Base-by-base conservation (phyloP, 2,113 vertebrate species). In the Charadrius vociferus region DNA sequence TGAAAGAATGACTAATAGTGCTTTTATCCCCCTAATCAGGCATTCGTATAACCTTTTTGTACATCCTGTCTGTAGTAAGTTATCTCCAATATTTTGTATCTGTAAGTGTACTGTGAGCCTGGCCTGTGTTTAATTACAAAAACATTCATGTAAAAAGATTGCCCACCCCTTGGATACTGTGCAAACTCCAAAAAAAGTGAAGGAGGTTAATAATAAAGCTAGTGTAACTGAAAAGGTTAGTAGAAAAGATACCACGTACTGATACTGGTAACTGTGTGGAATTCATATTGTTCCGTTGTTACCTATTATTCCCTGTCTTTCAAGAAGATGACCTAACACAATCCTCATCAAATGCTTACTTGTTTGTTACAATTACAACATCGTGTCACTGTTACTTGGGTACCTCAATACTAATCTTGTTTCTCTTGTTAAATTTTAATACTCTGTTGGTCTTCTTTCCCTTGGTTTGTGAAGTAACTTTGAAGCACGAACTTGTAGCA, bases 361-460 rank as follows among this genome's bases (percentile, higher is more conserved):
- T 88, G 13, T 63, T 75, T 2, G 0, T 63, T 58, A 18, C 10
- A 61, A 4, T 75, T 67, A 6, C 30, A 68, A 0, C 0, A 0
- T n/a, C 1, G 0, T 47, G 43, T 47, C 17, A 2, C 26, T 71
- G 14, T 55, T 52, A 10, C 21, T 18, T 68, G 62, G 12, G 3
- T 52, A n/a, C 45, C 45, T 72, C 49, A 34, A 20, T 12, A 9
- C 6, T 45, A 19, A 17, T 59, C 32, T 81, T 2, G 0, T 27
- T 14, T 62, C 14, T 77, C 32, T 67, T 30, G 16, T n/a, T 67
- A 39, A 32, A 73, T 75, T 55, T n/a, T 50, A 17, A 37, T 14
- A 21, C 14, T 23, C n/a, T 52, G 3, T 32, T 21, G 11, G 24
- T 24, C 27, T 6, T 59, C 34, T 47, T 73, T 66, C 34, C 4